Conservation (phyloP, 1,140 invertebrate species). For the Dendrolimus punctatus region DNA sequence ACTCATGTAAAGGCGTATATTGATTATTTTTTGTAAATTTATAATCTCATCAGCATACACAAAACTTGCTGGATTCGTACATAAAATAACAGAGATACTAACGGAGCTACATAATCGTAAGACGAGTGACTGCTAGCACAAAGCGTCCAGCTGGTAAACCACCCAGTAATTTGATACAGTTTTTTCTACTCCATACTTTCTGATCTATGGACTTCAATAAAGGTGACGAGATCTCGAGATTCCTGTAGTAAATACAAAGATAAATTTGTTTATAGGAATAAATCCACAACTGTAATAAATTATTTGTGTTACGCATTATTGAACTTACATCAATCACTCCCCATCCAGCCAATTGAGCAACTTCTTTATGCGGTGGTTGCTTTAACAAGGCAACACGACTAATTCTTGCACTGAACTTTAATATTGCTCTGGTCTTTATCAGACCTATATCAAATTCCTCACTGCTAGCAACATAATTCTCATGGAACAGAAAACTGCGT, state of each 20-base stretch:
- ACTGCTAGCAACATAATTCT: slow-evolving; percentile 1
- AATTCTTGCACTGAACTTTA: slow-evolving; percentile 5
- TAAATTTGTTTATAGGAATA: too few relatives aligned
- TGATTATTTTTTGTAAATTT: too few relatives aligned
- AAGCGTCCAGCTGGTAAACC: not conserved
- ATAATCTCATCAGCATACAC: too few relatives aligned
- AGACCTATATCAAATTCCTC: slow-evolving; percentile 11
- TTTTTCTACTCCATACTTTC: not conserved
- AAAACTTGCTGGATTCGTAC: too few relatives aligned
- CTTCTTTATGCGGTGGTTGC: slow-evolving; percentile 5
- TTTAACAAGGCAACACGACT: slow-evolving; percentile 5
- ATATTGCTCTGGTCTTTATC: not conserved
- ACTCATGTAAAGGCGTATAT: too few relatives aligned
- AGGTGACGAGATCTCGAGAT: not conserved
- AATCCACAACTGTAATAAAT: too few relatives aligned
- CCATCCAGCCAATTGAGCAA: slow-evolving; percentile 12
- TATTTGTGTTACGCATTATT: too few relatives aligned
- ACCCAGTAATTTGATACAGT: not conserved
- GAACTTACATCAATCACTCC: slow-evolving; percentile 11
- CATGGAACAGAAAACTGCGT: not conserved
- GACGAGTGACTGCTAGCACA: not conserved
- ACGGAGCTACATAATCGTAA: too few relatives aligned
- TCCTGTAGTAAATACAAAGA: not conserved
- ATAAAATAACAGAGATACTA: too few relatives aligned
- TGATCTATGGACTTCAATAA: not conserved